Evolutionary conservation across 2,113 vertebrate genomes (phyloP).

Genomic region (Morone saxatilis): DNA sequence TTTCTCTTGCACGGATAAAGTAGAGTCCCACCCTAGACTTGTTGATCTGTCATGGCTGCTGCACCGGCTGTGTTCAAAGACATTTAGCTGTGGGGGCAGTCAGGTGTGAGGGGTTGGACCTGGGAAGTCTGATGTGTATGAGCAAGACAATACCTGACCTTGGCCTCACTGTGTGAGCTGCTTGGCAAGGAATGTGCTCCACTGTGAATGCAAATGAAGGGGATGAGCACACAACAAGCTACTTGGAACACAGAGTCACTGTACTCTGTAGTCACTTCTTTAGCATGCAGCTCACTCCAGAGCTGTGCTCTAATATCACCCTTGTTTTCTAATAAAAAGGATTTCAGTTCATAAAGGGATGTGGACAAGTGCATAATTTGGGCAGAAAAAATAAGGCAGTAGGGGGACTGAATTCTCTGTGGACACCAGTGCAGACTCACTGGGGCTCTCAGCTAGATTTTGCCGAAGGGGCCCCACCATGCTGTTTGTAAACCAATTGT

Average conservation of each 20-base stretch:
- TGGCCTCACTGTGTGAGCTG: slow-evolving; percentile 65
- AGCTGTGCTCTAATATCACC: slow-evolving; percentile 43
- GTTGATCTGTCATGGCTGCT: slow-evolving; percentile 59
- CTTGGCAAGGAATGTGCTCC: slow-evolving; percentile 47
- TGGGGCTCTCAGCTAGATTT: slow-evolving; percentile 30
- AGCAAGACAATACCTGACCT: slow-evolving; percentile 78
- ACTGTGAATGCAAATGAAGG: slow-evolving; percentile 76
- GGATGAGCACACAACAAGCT: slow-evolving; percentile 35
- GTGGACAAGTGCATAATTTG: slow-evolving; percentile 34
- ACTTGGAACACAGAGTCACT: slow-evolving; percentile 59
- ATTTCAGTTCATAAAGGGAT: slow-evolving; percentile 47
- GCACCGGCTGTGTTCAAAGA: slow-evolving; percentile 65
- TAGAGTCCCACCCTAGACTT: slow-evolving; percentile 46
- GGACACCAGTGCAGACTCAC: slow-evolving; percentile 23
- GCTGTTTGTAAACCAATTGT: slow-evolving; percentile 43
- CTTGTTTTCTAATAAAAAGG: slow-evolving; percentile 60
- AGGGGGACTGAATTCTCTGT: slow-evolving; percentile 3
- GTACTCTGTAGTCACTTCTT: slow-evolving; percentile 28
- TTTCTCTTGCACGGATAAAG: slow-evolving; percentile 37
- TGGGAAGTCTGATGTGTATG: slow-evolving; percentile 68
- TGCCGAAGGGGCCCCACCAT: slow-evolving; percentile 22
- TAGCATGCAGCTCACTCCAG: slow-evolving; percentile 53
- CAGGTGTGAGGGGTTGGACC: slow-evolving; percentile 62
- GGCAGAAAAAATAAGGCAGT: background rate
- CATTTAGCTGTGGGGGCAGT: slow-evolving; percentile 59